A percentile compares a stretch with the other conserved stretches of the same genome.
Conservation (phyloP, 2,797 vertebrate genomes). For the Aplochiton taeniatus region DNA sequence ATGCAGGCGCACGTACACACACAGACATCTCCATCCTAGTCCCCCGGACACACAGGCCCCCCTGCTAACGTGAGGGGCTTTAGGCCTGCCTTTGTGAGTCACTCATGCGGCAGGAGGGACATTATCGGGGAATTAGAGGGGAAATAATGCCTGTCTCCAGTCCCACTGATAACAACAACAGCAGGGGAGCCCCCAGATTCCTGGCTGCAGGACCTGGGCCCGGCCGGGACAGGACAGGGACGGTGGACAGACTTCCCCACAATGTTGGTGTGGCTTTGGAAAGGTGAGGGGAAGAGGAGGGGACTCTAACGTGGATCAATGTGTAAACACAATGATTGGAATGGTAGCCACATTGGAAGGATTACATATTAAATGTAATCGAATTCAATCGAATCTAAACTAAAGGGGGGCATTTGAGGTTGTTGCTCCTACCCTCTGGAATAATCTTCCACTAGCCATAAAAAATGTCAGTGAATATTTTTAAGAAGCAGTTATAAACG, state of each 20-base stretch:
- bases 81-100: constrained; percentile 69
- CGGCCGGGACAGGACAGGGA: constrained; percentile 13
- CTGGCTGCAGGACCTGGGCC: constrained; percentile 29
- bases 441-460: too few relatives aligned
- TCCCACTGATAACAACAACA: constrained; percentile 66
- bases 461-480: too few relatives aligned
- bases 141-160: constrained; percentile 72
- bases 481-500: too few relatives aligned
- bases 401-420: too few relatives aligned
- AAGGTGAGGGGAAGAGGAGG: background rate
- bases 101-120: constrained; percentile 77
- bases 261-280: background rate
- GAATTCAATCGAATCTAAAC: too few relatives aligned
- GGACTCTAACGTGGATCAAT: too few relatives aligned
- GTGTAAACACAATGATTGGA: too few relatives aligned
- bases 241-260: background rate
- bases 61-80: constrained; percentile 61
- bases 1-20: background rate
- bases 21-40: constrained; percentile 27
- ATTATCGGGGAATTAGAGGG: constrained; percentile 76
- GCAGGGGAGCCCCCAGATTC: constrained; percentile 51
- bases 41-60: constrained; percentile 49
- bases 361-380: too few relatives aligned
- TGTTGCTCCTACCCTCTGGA: too few relatives aligned
- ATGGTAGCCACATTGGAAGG: too few relatives aligned